phyloP scores from a whole-genome alignment of 2,888 invertebrate species.

The Abrostola triplasia region DNA sequence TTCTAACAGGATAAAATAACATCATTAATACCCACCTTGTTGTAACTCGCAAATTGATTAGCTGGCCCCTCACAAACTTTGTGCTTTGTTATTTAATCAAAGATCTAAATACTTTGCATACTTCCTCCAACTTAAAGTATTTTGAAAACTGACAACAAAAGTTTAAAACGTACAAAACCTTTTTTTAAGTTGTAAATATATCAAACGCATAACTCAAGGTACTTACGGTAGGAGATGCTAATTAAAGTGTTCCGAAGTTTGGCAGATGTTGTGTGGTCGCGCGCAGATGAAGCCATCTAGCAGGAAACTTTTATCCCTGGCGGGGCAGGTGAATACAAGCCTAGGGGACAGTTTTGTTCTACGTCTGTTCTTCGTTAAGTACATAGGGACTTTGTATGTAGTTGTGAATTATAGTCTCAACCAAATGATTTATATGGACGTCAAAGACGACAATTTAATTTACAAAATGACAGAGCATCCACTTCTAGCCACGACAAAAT shows the following conservation, averaged over 20 bases:
- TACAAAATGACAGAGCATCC: slow-evolving; percentile 23
- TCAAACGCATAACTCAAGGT: slow-evolving; percentile 31
- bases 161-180: slow-evolving; percentile 29
- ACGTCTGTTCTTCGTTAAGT: slow-evolving; percentile 56
- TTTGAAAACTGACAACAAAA: slow-evolving; percentile 42
- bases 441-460: slow-evolving; percentile 33
- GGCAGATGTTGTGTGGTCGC: slow-evolving; percentile 65
- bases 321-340: slow-evolving; percentile 61
- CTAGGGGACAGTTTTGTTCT: slow-evolving; percentile 59
- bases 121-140: slow-evolving; percentile 58
- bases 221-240: slow-evolving; percentile 65
- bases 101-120: slow-evolving; percentile 63
- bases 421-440: slow-evolving; percentile 32
- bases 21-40: slow-evolving; percentile 51
- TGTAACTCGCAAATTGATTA: slow-evolving; percentile 53
- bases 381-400: slow-evolving; percentile 48
- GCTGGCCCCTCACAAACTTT: slow-evolving; percentile 50
- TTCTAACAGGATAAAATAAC: slow-evolving; percentile 44
- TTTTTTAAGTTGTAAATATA: slow-evolving; percentile 36
- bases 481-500: slow-evolving; percentile 32
- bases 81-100: slow-evolving; percentile 58
- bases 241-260: slow-evolving; percentile 78
- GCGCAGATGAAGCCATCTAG: slow-evolving; percentile 66
- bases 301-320: slow-evolving; percentile 73
- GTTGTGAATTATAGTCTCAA: slow-evolving; percentile 33